Base-by-base conservation (phyloP, 2,113 vertebrate species). In the cat (Felis catus) region DNA sequence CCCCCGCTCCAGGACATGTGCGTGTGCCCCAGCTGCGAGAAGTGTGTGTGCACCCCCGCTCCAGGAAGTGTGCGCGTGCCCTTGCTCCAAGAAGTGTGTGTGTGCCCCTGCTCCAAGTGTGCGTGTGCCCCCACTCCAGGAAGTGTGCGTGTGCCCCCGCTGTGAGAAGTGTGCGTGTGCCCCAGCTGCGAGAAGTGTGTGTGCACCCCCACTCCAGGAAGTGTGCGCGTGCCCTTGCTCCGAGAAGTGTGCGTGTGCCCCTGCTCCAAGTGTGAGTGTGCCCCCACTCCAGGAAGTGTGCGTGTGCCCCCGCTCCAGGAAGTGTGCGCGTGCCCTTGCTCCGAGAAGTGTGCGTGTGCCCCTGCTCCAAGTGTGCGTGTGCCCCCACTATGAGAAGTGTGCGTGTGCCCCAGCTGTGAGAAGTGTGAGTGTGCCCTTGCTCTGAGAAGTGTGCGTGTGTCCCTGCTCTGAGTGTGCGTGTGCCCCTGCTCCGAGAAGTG, bases 111-210 rank as follows among this genome's bases (percentile, higher is more conserved):
- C 53, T 55, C 53, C 16, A 19, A 55, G 53, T 18, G 16, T 5
- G 53, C 41, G 39, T 63, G 36, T 7, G 73, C 79, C 0, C 58
- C 18, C 2, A 7, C 65, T 5, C 7, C 5, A 12, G 0, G 5
- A 41, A 7, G 10, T 12, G 19, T 12, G 19, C 41, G 39, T 63
- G 36, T 7, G 41, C 41, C 16, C 53, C 53, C 14, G 5, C 53
- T 55, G 16, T 16, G 5, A 6, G 53, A 55, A 55, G 55, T 18
- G 18, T 6, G 53, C 5, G 39, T 63, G 36, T 7, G 73, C 71
- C 0, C 58, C 18, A 1, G 19, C 65, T 5, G 3, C 3, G 21
- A 7, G 7, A 41, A 41, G 41, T 12, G 19, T 12, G 19, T 1
- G 6, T 70, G 41, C 6, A 5, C 41, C 16, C 55, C 53, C 18